Evolutionary conservation across 1,140 invertebrate genomes (phyloP).

Genomic region (Phthorimaea operculella): DNA sequence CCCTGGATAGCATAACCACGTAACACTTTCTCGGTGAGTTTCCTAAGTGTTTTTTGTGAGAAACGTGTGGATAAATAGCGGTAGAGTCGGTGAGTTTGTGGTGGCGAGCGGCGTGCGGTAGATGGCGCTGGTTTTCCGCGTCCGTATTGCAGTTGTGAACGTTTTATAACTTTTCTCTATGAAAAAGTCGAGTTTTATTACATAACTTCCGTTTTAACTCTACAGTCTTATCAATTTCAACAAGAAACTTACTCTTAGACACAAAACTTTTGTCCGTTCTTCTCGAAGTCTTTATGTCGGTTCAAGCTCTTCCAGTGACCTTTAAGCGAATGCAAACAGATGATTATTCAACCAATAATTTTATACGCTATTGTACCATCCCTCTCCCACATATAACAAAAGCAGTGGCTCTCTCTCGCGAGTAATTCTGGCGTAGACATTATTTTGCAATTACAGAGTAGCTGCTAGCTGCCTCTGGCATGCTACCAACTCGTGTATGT

Average conservation of each 20-base stretch:
- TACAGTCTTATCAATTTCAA: too few species aligned
- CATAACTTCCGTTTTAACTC: slow-evolving; percentile 21
- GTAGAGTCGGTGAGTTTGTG: slow-evolving; percentile 5
- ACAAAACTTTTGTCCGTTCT: too few species aligned
- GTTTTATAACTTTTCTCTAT: slow-evolving; percentile 30
- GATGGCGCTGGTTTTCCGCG: slow-evolving; percentile 42
- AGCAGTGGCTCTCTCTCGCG: not conserved
- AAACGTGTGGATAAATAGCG: not conserved
- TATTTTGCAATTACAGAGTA: not conserved
- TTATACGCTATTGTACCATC: too few species aligned
- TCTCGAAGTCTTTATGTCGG: not conserved
- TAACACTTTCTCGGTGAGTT: slow-evolving; percentile 21
- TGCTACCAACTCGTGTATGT: not conserved
- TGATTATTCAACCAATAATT: too few species aligned
- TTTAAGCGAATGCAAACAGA: not conserved
- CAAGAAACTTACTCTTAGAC: too few species aligned
- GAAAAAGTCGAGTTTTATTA: slow-evolving; percentile 33
- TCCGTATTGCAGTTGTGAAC: slow-evolving; percentile 50
- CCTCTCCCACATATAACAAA: too few species aligned
- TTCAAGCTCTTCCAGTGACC: not conserved
- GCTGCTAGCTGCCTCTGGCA: not conserved
- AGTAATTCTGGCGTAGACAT: not conserved
- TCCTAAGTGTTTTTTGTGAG: slow-evolving; percentile 4
- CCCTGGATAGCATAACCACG: not conserved
- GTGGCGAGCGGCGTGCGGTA: slow-evolving; percentile 15